These are phyloP conservation scores for Oriolus oriolus DNA, from an alignment of 2,113 vertebrate genomes.

Conservation along the genomic window DNA sequence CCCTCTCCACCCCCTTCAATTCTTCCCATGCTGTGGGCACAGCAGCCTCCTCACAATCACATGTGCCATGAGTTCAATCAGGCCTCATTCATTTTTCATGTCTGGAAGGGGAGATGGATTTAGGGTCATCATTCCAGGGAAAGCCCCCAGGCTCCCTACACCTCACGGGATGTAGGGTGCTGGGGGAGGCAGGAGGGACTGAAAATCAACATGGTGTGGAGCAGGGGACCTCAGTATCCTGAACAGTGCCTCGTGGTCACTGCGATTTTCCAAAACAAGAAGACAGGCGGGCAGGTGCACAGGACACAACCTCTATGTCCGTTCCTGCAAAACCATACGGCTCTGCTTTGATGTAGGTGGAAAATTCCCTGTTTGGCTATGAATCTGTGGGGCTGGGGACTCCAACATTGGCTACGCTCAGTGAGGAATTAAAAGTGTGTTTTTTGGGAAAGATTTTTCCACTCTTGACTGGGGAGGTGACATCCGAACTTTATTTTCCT, in stretches of 20 bases:
- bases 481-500: slow-evolving; percentile 56
- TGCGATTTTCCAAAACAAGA: slow-evolving; percentile 5
- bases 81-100: neutral
- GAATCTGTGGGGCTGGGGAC: neutral
- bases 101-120: neutral
- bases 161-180: fast-evolving
- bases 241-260: neutral
- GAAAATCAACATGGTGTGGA: neutral
- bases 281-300: neutral
- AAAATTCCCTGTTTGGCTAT: slow-evolving; percentile 42
- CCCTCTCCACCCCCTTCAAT: fast-evolving
- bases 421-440: neutral
- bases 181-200: neutral
- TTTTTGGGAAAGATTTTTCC: slow-evolving; percentile 63
- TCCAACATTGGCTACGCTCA: fast-evolving
- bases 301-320: neutral
- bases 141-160: neutral
- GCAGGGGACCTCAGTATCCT: neutral
- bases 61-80: neutral
- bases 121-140: neutral
- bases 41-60: neutral
- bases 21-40: neutral
- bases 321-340: neutral
- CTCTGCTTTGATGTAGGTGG: slow-evolving; percentile 50
- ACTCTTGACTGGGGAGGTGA: slow-evolving; percentile 33